phyloP scores from a whole-genome alignment of 2,888 invertebrate species.

The Meteorus cinctellus region DNA sequence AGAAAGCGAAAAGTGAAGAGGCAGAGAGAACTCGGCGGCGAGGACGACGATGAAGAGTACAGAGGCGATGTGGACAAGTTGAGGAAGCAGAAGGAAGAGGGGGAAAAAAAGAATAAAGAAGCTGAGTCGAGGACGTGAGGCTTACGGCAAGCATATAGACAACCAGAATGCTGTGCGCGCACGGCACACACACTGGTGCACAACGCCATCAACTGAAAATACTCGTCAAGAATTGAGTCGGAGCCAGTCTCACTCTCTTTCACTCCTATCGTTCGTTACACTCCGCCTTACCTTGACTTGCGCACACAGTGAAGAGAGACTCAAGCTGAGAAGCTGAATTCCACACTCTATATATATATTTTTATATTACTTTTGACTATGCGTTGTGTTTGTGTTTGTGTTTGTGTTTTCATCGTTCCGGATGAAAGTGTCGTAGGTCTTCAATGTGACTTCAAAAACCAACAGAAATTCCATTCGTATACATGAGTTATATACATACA shows the following conservation, averaged over 20 bases:
- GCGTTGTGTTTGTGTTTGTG: constrained; percentile 40
- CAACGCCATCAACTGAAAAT: constrained; percentile 44
- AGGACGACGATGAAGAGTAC: constrained; percentile 42
- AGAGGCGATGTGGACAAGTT: constrained; percentile 25
- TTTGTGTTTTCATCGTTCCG: constrained; percentile 38
- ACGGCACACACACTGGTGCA: constrained; percentile 23
- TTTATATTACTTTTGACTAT: constrained; percentile 68
- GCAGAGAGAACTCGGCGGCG: constrained; percentile 6
- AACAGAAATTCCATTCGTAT: constrained; percentile 63
- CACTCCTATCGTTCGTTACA: neutral
- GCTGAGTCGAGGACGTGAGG: constrained; percentile 51
- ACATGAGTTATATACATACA: constrained; percentile 50
- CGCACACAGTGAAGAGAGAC: constrained; percentile 56
- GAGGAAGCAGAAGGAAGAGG: neutral
- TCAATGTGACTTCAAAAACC: constrained; percentile 59
- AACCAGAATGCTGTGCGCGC: constrained; percentile 62
- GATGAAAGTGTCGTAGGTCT: constrained; percentile 30
- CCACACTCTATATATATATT: constrained; percentile 67
- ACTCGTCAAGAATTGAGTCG: constrained; percentile 57
- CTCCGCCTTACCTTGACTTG: neutral
- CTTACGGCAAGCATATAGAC: constrained; percentile 68
- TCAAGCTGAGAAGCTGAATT: constrained; percentile 70
- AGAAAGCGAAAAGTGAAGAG: constrained; percentile 15
- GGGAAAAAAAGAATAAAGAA: constrained; percentile 10
- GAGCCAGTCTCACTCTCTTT: constrained; percentile 45